Conservation (phyloP, 2,113 vertebrate genomes). For the Talpa occidentalis region DNA sequence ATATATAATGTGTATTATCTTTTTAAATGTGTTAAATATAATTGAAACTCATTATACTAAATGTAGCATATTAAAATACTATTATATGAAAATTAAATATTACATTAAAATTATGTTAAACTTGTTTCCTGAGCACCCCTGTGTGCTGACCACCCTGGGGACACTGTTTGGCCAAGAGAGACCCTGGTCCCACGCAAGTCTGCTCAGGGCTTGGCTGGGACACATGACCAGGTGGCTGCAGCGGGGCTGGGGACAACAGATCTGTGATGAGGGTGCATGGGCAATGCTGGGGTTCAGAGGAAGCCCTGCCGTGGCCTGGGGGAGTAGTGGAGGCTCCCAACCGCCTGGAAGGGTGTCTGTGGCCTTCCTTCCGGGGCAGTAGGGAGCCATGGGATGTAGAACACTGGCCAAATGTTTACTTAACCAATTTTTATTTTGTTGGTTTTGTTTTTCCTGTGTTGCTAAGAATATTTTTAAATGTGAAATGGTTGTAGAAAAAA, state of each 20-base stretch:
- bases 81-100: neutral
- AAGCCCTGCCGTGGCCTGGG: neutral
- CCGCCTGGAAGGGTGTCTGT: neutral
- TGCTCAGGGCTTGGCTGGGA: no score
- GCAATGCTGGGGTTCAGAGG: neutral
- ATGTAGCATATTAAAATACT: neutral
- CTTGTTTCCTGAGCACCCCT: neutral
- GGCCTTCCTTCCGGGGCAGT: neutral
- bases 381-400: neutral
- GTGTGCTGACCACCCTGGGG: neutral
- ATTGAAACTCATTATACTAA: neutral
- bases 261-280: neutral
- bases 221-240: neutral
- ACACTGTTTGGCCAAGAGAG: neutral
- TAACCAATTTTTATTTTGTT: neutral
- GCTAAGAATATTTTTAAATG: neutral
- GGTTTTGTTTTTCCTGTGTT: neutral
- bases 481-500: neutral
- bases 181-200: no score
- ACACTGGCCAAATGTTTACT: accelerated
- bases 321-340: neutral
- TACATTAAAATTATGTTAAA: neutral
- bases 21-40: neutral
- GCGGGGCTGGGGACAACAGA: neutral
- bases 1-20: neutral